phyloP scores from a whole-genome alignment of 2,888 invertebrate genomes.

The Nemurella pictetii region DNA sequence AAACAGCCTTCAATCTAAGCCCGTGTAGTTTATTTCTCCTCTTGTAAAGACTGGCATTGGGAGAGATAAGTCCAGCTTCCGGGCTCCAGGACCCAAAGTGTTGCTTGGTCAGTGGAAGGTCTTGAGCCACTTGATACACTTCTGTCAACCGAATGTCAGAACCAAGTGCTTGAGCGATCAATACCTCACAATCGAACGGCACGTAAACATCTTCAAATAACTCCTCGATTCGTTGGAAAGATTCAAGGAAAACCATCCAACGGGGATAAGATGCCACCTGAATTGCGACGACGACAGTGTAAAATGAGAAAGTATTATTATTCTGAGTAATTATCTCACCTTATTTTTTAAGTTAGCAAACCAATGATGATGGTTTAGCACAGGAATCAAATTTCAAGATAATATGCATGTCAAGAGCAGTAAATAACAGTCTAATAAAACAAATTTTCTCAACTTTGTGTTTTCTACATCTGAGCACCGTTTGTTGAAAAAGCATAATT shows the following conservation, averaged over 20 bases:
- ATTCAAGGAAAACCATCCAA: slow-evolving; percentile 29
- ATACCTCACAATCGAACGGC: slow-evolving; percentile 33
- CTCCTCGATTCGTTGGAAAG: not conserved
- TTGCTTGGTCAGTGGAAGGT: not conserved
- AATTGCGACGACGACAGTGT: too few relatives aligned
- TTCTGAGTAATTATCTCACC: too few relatives aligned
- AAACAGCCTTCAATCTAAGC: not conserved
- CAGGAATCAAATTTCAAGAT: too few relatives aligned
- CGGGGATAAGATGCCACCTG: slow-evolving; percentile 2
- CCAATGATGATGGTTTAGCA: too few relatives aligned
- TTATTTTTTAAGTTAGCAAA: not conserved
- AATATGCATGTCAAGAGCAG: too few relatives aligned
- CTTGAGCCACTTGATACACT: slow-evolving; percentile 1
- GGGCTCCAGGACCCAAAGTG: slow-evolving; percentile 23
- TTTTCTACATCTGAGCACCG: too few relatives aligned
- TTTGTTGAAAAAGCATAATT: too few relatives aligned
- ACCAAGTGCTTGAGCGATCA: slow-evolving; percentile 8
- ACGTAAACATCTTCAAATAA: slow-evolving; percentile 26
- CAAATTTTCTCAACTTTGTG: too few relatives aligned
- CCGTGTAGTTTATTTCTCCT: not conserved
- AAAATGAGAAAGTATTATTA: too few relatives aligned
- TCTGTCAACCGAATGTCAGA: slow-evolving; percentile 3
- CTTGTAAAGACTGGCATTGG: not conserved
- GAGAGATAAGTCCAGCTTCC: not conserved
- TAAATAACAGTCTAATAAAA: too few relatives aligned